Base-by-base conservation (phyloP, 1,140 invertebrate genomes). In the Himalopsyche phryganea region DNA sequence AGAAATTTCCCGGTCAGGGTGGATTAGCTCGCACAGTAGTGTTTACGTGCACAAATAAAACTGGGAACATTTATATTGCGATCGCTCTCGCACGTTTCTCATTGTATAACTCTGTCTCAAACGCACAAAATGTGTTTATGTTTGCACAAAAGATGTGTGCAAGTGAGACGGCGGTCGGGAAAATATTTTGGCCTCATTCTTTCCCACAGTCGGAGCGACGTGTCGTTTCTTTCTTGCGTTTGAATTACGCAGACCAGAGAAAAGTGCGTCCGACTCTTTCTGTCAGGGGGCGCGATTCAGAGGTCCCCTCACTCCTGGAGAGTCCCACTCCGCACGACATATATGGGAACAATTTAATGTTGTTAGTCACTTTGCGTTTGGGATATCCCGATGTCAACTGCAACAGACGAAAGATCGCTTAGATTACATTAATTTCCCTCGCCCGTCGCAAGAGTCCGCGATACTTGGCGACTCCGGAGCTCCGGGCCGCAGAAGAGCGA, bases 71-170 rank as follows among this genome's bases (percentile, higher is more conserved):
- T 4, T 50, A 20, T 63, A 32, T 51, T 50, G 71, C 67, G 69
- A 65, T 74, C 69, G 66, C 56, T 67, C 73, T 61, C 69, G 68
- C 69, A 67, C 68, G 71, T 71, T 70, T 66, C 67, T 62, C 66
- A 66, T 68, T 67, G 65, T 53, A 66, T 63, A 62, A 70, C 69
- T 72, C 76, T 73, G 71, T 75, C 74, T 74, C 76, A 67, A 69
- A 74, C 71, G 75, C 74, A 74, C 74, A 76, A 62, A 65, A 67
- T 68, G 50, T 50, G 61, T 59, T 53, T 58, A 52, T 56, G 49
- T 61, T 57, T 58, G 49, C 48, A 58, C 49, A 51, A 58, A 58
- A 58, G 56, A 48, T 42, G 19, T 41, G 47, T 19, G 32, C 57
- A 13, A 14, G 28, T 44, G 40, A 42, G 36, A 19, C 47, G 53